A percentile compares a stretch with the other conserved stretches of the same genome.
phyloP scores from a whole-genome alignment of 2,797 vertebrate genomes.

The Hemitrygon akajei region DNA sequence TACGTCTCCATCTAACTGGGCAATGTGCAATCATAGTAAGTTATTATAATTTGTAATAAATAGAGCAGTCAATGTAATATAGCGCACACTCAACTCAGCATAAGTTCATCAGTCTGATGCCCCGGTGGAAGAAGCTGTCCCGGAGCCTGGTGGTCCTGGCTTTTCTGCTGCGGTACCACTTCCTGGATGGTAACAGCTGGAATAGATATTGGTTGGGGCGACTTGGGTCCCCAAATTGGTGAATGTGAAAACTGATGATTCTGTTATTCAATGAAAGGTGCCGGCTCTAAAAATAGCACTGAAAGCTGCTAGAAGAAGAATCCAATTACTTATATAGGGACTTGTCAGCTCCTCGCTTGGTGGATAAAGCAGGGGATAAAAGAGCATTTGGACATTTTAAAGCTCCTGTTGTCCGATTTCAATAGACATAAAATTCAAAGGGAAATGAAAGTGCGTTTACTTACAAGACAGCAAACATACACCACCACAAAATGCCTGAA shows the following conservation, averaged over 20 bases:
- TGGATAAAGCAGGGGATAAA: neutral
- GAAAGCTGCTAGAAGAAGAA: neutral
- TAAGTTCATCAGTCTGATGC: no score
- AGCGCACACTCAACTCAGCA: no score
- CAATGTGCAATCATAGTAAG: no score
- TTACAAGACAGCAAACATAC: neutral
- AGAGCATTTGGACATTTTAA: neutral
- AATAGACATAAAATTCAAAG: neutral
- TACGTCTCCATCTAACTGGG: no score
- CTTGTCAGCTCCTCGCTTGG: neutral
- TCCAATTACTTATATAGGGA: neutral
- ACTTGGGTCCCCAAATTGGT: no score
- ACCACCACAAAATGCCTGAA: neutral
- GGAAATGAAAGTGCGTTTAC: neutral
- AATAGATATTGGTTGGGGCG: no score
- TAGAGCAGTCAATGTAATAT: no score
- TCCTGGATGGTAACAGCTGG: no score
- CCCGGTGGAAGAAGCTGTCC: no score
- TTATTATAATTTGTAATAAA: no score
- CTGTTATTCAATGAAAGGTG: slow-evolving; percentile 13
- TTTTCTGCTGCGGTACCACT: no score
- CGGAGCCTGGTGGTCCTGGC: no score
- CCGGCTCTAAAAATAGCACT: neutral
- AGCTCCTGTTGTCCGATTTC: neutral
- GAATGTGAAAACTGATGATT: neutral